Evolutionary conservation across 2,888 invertebrate species (phyloP), one percentile per base, ranked within the genome.

Genomic region (Stramonita haemastoma): DNA sequence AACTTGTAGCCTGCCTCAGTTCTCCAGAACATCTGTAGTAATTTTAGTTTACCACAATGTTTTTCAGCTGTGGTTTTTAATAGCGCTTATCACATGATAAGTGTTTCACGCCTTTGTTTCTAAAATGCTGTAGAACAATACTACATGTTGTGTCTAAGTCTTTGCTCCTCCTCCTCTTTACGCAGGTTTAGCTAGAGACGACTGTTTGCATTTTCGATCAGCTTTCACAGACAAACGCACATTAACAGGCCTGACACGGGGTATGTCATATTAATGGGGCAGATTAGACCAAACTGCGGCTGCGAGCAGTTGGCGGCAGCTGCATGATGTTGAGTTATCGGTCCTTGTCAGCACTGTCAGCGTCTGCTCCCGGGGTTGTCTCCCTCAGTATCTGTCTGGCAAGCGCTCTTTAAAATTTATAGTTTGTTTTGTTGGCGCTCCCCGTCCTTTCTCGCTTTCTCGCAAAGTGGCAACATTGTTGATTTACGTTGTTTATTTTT

Each of bases 261-360:
- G 29, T 22, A 87, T 73, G 73, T 87, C 87, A 87, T 87, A 73
- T 87, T 73, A 87, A 87, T 87, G 87, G 73, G 60, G 73, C 46
- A 73, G 73, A 73, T 87, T 87, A 73, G 73, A 46, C 87, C 73
- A 86, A 86, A 86, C 86, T 86, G 66, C 86, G 86, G 86, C 86
- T 60, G n/a, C 26, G 32, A 60, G 86, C 86, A 66, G 17, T 66
- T 86, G 66, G 86, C 32, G 86, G 86, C 86, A 86, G 86, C 86
- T 86, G 86, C 86, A 86, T 86, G 60, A 86, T 86, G 86, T 86
- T 86, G 86, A 86, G 66, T 86, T 86, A 86, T 86, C 86, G n/a
- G 29, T 34, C 60, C 86, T 84, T 84, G 57, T 84, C 84, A 84
- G 84, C 84, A 56, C 66, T 86, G 86, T 86, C 86, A 86, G 66